Evolutionary conservation across 2,888 invertebrate genomes (phyloP), one percentile per base, ranked within the genome.

Genomic region (Sminthurides aquaticus): DNA sequence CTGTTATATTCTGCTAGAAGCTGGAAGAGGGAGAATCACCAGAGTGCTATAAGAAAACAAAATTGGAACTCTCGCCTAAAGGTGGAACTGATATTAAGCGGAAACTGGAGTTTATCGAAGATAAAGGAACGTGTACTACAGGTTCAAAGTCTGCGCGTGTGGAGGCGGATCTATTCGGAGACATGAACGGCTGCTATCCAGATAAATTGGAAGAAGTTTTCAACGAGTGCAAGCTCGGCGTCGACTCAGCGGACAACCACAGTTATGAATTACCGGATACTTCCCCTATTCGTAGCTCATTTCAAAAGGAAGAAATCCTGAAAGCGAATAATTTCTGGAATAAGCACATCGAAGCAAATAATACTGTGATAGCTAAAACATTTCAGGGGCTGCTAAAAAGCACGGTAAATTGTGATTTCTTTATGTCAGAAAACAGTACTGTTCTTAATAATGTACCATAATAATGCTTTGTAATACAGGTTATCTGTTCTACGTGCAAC

Each of bases 351-450:
- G 76, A 78, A 58, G 78, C 78, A n/a, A 85, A 85, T 76, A 79
- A 82, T 71, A 84, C 84, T 71, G 79, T 85, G 24, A 80, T 85
- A 60, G 84, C 84, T 27, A 82, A 83, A 71, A 84, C 84, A 61
- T 85, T 85, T 76, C 85, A 85, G 76, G 85, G 85, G 59, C 84
- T 85, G 76, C 85, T 85, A 75, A 84, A 84, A 74, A 85, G 84
- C 77, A 84, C 84, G 70, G 85, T 85, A 77, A 79, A 80, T 70
- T 22, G n/a, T n/a, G 8, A 43, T 11, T 43, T 43, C 43, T 43
- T 11, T 43, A 43, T 43, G 8, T 43, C 43, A 43, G 18, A 43
- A 43, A 43, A 43, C 18, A 8, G 43, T 11, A 43, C 43, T n/a
- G n/a, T n/a, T n/a, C n/a, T n/a, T n/a, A 43, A 15, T 43, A 43